These are phyloP conservation scores for Rutilus rutilus DNA, from an alignment of 2,113 vertebrate species.

Conservation along the genomic window DNA sequence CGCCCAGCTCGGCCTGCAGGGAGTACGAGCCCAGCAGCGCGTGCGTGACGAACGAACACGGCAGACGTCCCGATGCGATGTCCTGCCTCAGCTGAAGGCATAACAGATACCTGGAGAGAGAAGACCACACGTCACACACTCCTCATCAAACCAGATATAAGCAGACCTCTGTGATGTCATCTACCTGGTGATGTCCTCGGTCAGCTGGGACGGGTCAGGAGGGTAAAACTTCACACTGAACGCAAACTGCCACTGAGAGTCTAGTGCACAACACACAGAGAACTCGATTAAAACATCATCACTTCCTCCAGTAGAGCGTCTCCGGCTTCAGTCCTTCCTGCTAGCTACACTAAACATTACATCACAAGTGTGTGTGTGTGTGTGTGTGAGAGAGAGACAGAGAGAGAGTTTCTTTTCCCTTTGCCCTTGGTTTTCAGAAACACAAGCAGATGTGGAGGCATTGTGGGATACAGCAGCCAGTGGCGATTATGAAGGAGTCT, in stretches of 20 bases:
- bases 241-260: constrained; percentile 92
- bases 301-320: background rate
- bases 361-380: background rate
- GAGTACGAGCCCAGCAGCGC: constrained; percentile 84
- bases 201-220: constrained; percentile 92
- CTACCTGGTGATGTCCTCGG: constrained; percentile 97
- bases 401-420: background rate
- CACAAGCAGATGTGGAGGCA: background rate
- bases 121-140: background rate
- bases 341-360: background rate
- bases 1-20: constrained; percentile 90
- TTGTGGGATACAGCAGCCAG: background rate
- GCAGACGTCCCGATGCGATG: constrained; percentile 82
- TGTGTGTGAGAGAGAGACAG: background rate
- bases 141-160: background rate
- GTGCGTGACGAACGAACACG: constrained; percentile 87
- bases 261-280: constrained; percentile 64
- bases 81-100: constrained; percentile 89
- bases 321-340: background rate
- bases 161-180: too few species aligned
- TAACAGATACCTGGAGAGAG: constrained; percentile 80
- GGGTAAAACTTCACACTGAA: constrained; percentile 99
- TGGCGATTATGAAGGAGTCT: background rate
- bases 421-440: background rate
- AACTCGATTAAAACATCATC: background rate